Conservation (phyloP, 2,888 invertebrate species). For the Antheraea yamamai region DNA sequence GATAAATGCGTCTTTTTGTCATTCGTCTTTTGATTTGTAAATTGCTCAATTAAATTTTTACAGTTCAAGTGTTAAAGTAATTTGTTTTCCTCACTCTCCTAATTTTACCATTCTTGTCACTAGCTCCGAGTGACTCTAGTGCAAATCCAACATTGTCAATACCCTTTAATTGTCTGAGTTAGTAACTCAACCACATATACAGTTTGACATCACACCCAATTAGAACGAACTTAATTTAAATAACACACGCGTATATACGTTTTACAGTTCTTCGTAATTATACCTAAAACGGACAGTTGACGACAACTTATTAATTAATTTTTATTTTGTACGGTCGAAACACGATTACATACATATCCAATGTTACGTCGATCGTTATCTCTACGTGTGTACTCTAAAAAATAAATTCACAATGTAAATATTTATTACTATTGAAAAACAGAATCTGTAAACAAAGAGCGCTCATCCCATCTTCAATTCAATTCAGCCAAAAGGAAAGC, state of each 20-base stretch:
- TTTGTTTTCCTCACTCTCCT: no score
- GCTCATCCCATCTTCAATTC: constrained; percentile 55
- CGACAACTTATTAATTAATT: not conserved
- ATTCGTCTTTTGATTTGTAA: no score
- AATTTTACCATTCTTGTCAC: no score
- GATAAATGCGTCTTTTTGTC: no score
- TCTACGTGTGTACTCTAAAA: constrained; percentile 23
- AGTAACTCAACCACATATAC: not conserved
- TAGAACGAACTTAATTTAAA: not conserved
- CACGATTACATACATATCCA: not conserved
- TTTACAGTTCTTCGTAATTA: not conserved
- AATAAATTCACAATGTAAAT: constrained; percentile 26
- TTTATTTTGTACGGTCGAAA: not conserved
- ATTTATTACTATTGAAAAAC: constrained; percentile 37
- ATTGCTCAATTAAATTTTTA: no score
- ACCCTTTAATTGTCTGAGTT: not conserved
- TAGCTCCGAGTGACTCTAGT: no score
- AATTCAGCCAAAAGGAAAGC: constrained; percentile 52
- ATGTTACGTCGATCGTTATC: constrained; percentile 3
- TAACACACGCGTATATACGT: no score
- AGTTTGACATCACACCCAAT: not conserved
- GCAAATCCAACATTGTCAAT: not conserved
- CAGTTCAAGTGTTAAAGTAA: no score
- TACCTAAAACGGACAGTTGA: not conserved
- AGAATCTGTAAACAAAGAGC: constrained; percentile 52